These are phyloP conservation scores for Rhogogaster chlorosoma DNA, from an alignment of 2,888 invertebrate species.

Conservation along the genomic window DNA sequence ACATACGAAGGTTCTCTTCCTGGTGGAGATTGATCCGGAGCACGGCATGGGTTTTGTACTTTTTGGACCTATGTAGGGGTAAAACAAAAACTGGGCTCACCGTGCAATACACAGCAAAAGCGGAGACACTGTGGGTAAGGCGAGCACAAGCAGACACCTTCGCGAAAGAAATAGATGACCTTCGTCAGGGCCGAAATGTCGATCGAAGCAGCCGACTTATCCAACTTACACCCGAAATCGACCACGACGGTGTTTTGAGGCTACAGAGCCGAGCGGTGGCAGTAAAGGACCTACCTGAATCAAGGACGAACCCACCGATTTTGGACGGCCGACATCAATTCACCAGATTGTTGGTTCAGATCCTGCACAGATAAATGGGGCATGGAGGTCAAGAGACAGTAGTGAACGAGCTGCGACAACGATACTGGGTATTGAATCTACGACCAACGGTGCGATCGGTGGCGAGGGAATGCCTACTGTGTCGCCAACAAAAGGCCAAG, in stretches of 20 bases:
- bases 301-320: conserved; percentile 50
- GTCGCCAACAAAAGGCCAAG: conserved; percentile 32
- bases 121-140: conserved; percentile 13
- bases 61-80: neutral
- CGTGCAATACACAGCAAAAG: neutral
- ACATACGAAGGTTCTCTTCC: neutral
- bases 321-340: conserved; percentile 51
- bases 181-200: neutral
- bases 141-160: conserved; percentile 44
- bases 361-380: conserved; percentile 46
- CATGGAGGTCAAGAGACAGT: conserved; percentile 56
- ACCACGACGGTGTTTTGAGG: conserved; percentile 35
- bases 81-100: neutral
- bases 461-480: neutral
- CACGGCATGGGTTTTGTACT: neutral
- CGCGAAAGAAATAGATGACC: neutral
- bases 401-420: conserved; percentile 56
- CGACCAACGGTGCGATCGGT: conserved; percentile 20
- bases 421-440: conserved; percentile 41
- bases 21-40: neutral
- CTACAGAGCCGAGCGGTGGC: conserved; percentile 24
- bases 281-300: neutral
- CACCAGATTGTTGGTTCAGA: conserved; percentile 43
- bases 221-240: conserved; percentile 10
- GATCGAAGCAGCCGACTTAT: neutral